phyloP scores from a whole-genome alignment of 2,113 vertebrate genomes.

The Sorex araneus region DNA sequence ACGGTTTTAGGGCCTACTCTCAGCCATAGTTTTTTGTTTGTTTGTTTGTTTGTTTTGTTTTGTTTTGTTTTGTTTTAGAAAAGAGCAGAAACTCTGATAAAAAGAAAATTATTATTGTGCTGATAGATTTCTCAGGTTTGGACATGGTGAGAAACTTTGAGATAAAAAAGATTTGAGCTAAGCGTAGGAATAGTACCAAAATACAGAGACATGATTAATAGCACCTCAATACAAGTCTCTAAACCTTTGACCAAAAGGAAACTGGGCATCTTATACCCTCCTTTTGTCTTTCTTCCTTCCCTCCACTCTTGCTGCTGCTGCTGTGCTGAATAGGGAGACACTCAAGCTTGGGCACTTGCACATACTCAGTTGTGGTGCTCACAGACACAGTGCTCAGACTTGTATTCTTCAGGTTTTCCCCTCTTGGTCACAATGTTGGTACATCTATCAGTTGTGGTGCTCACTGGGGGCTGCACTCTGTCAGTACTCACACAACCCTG shows the following conservation, averaged over 20 bases:
- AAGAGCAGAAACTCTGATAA: not conserved
- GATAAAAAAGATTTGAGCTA: slow-evolving; percentile 2
- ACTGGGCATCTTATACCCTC: not conserved
- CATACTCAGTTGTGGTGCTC: no score
- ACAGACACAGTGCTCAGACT: no score
- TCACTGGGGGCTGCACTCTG: no score
- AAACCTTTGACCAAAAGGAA: not conserved
- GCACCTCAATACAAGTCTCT: not conserved
- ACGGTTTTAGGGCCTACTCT: not conserved
- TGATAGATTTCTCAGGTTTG: not conserved
- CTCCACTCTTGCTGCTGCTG: no score
- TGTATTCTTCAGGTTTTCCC: no score
- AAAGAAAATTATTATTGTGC: not conserved
- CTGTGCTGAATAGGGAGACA: no score
- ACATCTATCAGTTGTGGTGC: no score
- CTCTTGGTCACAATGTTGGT: no score
- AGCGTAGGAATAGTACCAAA: not conserved
- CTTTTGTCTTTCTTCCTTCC: no score
- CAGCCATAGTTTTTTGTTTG: not conserved
- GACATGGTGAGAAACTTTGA: not conserved
- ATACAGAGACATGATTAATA: not conserved
- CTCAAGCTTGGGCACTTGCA: no score
- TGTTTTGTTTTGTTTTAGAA: not conserved
- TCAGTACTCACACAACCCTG: no score
- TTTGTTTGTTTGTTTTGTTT: no score